Base-by-base conservation (phyloP, 2,113 vertebrate genomes). In the Osmerus mordax region DNA sequence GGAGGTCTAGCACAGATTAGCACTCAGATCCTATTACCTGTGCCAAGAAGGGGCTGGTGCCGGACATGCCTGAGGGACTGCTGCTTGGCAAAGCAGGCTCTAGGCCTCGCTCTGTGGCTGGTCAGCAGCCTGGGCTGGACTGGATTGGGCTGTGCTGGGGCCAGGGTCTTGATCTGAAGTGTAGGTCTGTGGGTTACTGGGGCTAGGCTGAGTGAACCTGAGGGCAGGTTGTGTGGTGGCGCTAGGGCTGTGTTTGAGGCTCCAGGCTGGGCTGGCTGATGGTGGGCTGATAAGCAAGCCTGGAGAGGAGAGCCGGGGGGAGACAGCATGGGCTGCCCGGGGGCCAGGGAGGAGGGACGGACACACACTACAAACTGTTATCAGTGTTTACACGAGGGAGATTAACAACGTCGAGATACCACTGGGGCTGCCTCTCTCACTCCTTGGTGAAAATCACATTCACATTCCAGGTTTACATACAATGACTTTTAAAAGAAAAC, bases 381-480 rank as follows among this genome's bases (percentile, higher is more conserved):
- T 77, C 75, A 67, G 81, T 70, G 72, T 73, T 81, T 65, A 71
- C 72, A 72, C 23, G 18, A 23, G 23, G 70, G 66, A 75, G 66
- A 69, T 81, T 54, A 70, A 65, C 53, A 65, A 58, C 65, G 55
- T 55, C 12, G 21, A 75, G 67, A 74, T 65, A 28, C 4, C 52
- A 51, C 58, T 16, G 23, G 51, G 2, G 51, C 58, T 63, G 21
- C 13, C 63, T 58, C 28, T 65, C 51, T 63, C 41, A 47, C 9
- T 5, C 41, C 41, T 12, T 12, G 41, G 41, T 47, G 41, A n/a
- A 25, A 51, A 47, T 65, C 32, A 67, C 36, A 68, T 52, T 71
- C 65, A 58, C 61, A 29, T 63, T 63, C 58, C 55, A 55, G 51
- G 67, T 75, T 53, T 51, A 23, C 15, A 63, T 25, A 28, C 3